Percentiles rank a stretch among this genome's conserved stretches.
Conservation (phyloP, 2,888 invertebrate species). For the Adineta ricciae region DNA sequence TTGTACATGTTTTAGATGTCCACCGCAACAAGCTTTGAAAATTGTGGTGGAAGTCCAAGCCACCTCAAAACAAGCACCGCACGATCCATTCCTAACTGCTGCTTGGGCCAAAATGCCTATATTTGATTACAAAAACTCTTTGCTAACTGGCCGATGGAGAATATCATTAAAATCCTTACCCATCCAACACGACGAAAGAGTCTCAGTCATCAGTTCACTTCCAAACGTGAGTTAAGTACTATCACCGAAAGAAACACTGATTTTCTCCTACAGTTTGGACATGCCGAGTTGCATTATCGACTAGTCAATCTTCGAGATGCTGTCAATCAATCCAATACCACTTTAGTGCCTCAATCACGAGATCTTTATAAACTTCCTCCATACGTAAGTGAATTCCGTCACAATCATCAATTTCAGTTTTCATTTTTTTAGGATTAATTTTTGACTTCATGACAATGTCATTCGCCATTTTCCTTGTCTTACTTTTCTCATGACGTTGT, state of each 20-base stretch:
- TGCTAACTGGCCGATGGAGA: slow-evolving; percentile 44
- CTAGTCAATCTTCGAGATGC: slow-evolving; percentile 44
- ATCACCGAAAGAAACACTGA: background rate
- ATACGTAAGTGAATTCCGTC: slow-evolving; percentile 37
- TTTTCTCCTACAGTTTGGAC: slow-evolving; percentile 41
- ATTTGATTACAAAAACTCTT: slow-evolving; percentile 41
- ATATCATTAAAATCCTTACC: slow-evolving; percentile 43
- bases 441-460: background rate
- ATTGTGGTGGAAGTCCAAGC: slow-evolving; percentile 46
- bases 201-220: slow-evolving; percentile 40
- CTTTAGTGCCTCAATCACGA: slow-evolving; percentile 40
- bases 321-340: slow-evolving; percentile 41
- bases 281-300: slow-evolving; percentile 43
- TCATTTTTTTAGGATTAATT: background rate
- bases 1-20: slow-evolving; percentile 37
- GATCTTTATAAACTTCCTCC: slow-evolving; percentile 40
- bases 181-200: slow-evolving; percentile 42
- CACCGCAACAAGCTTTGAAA: slow-evolving; percentile 42
- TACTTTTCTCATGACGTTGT: background rate
- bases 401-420: background rate
- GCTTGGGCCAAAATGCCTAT: slow-evolving; percentile 46
- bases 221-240: slow-evolving; percentile 7
- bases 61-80: slow-evolving; percentile 38
- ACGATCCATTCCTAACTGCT: slow-evolving; percentile 40
- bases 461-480: background rate